A percentile compares a stretch with the other conserved stretches of the same genome.
Conservation (phyloP, 2,888 invertebrate genomes). For the Himalopsyche tibetana region DNA sequence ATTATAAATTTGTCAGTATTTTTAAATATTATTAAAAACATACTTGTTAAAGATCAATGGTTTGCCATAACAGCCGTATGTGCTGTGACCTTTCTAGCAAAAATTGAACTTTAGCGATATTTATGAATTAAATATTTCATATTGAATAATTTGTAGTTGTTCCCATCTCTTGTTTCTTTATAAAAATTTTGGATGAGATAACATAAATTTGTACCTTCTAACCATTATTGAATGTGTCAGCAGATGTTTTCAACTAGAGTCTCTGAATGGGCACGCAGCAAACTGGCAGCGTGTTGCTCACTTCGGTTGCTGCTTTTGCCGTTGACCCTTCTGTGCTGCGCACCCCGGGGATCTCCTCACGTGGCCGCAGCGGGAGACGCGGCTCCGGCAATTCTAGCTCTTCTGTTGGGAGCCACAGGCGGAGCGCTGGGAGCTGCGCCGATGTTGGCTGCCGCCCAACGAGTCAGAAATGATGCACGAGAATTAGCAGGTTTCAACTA, state of each 20-base stretch:
- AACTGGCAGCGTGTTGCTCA: slow-evolving; percentile 85
- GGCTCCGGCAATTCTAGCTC: slow-evolving; percentile 70
- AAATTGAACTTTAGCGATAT: too few relatives aligned
- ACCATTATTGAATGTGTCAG: slow-evolving; percentile 7
- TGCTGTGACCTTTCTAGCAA: too few relatives aligned
- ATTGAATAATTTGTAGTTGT: too few relatives aligned
- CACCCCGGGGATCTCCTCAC: slow-evolving; percentile 85
- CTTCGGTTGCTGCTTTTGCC: slow-evolving; percentile 87
- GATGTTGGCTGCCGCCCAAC: slow-evolving; percentile 93
- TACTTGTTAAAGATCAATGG: too few relatives aligned
- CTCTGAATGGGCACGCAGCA: slow-evolving; percentile 89
- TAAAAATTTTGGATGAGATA: too few relatives aligned
- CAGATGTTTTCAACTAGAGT: slow-evolving; percentile 87
- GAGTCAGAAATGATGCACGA: slow-evolving; percentile 89
- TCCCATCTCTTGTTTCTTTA: too few relatives aligned
- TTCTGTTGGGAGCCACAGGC: slow-evolving; percentile 88
- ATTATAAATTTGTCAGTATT: too few relatives aligned
- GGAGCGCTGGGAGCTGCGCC: slow-evolving; percentile 94
- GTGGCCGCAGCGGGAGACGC: slow-evolving; percentile 64
- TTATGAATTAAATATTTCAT: too few relatives aligned
- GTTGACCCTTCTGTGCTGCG: slow-evolving; percentile 87
- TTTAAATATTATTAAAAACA: too few relatives aligned
- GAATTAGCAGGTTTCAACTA: slow-evolving; percentile 86
- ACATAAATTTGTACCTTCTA: slow-evolving; percentile 7
- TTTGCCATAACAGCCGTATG: too few relatives aligned